These are phyloP conservation scores for Malaclemys terrapin DNA, from an alignment of 2,113 vertebrate species.

Conservation along the genomic window DNA sequence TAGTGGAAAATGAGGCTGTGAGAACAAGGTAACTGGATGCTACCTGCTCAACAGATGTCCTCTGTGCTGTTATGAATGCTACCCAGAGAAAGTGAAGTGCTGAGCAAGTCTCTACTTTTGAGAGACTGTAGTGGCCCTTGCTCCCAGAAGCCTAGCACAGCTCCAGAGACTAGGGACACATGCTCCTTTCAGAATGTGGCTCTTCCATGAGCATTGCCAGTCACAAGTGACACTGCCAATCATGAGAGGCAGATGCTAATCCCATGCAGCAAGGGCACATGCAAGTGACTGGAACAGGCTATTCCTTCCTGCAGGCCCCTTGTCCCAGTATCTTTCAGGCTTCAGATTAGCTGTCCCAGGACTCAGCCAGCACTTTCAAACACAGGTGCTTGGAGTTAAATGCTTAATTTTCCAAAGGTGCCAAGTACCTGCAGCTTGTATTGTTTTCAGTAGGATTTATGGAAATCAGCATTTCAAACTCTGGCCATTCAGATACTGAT, in stretches of 20 bases:
- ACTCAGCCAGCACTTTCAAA: background rate
- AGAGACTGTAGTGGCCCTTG: background rate
- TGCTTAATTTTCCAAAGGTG: background rate
- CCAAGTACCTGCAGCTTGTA: background rate
- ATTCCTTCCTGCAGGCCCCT: background rate
- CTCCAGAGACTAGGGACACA: background rate
- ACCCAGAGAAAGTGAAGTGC: background rate
- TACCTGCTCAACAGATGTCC: background rate
- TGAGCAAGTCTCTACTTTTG: too few species aligned
- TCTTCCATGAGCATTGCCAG: background rate
- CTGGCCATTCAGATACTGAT: background rate
- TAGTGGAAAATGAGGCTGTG: background rate
- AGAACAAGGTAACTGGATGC: background rate
- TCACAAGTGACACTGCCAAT: background rate
- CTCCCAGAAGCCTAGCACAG: background rate
- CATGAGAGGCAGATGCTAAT: background rate
- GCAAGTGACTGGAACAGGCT: background rate
- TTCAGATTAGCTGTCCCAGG: background rate
- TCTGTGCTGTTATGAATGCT: too few species aligned
- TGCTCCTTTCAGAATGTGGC: background rate
- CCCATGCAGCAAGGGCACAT: background rate
- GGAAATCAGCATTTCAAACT: background rate
- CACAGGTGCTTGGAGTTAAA: background rate
- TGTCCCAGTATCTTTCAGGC: background rate
- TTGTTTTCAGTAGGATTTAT: fast-evolving